Evolutionary conservation across 2,113 vertebrate genomes (phyloP).

Genomic region (Heloderma charlesbogerti): DNA sequence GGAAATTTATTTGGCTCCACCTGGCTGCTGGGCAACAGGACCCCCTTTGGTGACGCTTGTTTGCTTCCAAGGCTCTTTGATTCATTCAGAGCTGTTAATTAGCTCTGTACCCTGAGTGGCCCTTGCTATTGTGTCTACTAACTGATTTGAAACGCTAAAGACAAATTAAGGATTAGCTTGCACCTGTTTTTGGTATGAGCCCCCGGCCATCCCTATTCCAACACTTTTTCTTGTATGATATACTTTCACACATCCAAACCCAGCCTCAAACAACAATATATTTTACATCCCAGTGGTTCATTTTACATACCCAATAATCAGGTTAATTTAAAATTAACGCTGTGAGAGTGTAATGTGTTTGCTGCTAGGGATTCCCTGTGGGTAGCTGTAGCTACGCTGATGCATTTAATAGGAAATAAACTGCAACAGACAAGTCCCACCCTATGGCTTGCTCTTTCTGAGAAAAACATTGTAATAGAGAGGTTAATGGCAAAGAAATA

Average conservation of each 20-base stretch:
- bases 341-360: neutral
- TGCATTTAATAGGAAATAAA: neutral
- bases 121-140: too few relatives aligned
- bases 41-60: too few relatives aligned
- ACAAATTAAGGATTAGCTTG: too few relatives aligned
- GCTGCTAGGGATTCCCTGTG: neutral
- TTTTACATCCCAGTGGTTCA: neutral
- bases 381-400: neutral
- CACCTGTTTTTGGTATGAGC: neutral
- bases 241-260: neutral
- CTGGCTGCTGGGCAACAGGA: too few relatives aligned
- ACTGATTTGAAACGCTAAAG: too few relatives aligned
- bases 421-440: neutral
- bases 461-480: neutral
- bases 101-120: too few relatives aligned
- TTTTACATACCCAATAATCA: neutral
- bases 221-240: neutral
- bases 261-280: neutral
- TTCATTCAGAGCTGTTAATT: too few relatives aligned
- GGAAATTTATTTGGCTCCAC: too few relatives aligned
- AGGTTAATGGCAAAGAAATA: neutral
- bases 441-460: neutral
- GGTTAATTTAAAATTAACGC: conserved; percentile 18
- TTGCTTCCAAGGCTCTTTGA: too few relatives aligned
- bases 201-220: neutral